Percentiles rank a stretch among this genome's conserved stretches.
Conservation (phyloP, 2,888 invertebrate genomes). For the Keiferia lycopersicella region DNA sequence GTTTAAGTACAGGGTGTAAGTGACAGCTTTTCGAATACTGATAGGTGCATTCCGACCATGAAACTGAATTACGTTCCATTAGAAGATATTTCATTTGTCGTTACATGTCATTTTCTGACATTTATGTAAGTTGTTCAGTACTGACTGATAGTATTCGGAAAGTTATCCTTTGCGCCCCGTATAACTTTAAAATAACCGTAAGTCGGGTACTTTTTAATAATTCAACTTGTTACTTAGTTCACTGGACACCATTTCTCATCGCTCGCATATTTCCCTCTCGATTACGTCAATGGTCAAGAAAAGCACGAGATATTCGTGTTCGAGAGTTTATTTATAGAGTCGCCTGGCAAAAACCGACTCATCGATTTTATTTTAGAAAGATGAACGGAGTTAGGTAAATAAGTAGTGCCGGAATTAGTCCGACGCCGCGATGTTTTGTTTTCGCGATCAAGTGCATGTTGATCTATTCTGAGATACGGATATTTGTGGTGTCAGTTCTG, state of each 20-base stretch:
- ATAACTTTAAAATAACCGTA: no score
- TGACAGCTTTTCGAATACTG: no score
- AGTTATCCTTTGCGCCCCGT: no score
- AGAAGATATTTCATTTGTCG: no score
- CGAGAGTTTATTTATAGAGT: conserved; percentile 70
- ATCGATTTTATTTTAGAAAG: conserved; percentile 73
- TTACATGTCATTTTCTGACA: no score
- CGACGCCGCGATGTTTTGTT: conserved; percentile 65
- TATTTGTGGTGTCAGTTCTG: neutral
- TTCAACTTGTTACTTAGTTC: no score
- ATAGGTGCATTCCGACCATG: no score
- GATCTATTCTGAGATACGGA: conserved; percentile 57
- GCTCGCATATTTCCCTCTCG: conserved; percentile 72
- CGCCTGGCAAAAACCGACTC: conserved; percentile 73
- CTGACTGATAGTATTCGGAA: no score
- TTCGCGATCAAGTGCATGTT: conserved; percentile 49
- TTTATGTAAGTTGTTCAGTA: no score
- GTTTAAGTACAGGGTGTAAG: no score
- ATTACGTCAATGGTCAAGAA: conserved; percentile 76
- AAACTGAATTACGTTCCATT: no score
- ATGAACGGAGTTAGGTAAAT: conserved; percentile 65
- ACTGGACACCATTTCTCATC: conserved; percentile 57
- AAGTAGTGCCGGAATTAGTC: conserved; percentile 66
- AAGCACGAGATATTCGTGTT: conserved; percentile 76
- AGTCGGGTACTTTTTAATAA: no score